phyloP scores from a whole-genome alignment of 1,140 invertebrate genomes.

The Papilio xuthus region DNA sequence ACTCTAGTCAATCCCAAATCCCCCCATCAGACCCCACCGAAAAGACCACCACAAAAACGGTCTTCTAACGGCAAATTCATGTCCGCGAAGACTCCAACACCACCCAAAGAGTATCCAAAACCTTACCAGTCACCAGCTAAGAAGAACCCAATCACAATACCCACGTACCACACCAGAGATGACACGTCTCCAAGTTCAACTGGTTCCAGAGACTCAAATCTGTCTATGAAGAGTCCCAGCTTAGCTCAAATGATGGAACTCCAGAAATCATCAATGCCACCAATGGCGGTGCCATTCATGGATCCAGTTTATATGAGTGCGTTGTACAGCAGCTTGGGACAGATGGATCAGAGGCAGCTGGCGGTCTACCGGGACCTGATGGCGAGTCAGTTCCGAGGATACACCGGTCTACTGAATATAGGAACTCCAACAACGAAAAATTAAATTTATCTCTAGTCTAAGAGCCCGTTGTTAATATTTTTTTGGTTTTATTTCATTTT shows the following conservation, averaged over 20 bases:
- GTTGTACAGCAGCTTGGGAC: slow-evolving; percentile 66
- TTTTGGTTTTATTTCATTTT: too few species aligned
- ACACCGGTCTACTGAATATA: slow-evolving; percentile 60
- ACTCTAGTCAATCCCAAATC: slow-evolving; percentile 80
- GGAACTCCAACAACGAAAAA: slow-evolving; percentile 74
- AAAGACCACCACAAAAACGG: slow-evolving; percentile 65
- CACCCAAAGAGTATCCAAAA: slow-evolving; percentile 61
- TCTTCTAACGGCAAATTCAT: slow-evolving; percentile 76
- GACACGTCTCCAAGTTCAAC: slow-evolving; percentile 58
- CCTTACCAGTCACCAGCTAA: slow-evolving; percentile 49
- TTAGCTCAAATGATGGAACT: slow-evolving; percentile 62
- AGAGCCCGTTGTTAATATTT: background rate
- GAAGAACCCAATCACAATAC: slow-evolving; percentile 60
- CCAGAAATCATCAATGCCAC: slow-evolving; percentile 55
- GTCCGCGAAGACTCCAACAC: slow-evolving; percentile 68
- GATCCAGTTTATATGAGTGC: slow-evolving; percentile 76
- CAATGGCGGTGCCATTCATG: slow-evolving; percentile 50
- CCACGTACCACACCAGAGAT: slow-evolving; percentile 63
- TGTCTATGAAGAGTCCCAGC: slow-evolving; percentile 51
- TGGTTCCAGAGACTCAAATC: slow-evolving; percentile 49
- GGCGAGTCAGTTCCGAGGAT: slow-evolving; percentile 62
- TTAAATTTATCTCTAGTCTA: slow-evolving; percentile 44
- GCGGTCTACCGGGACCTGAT: slow-evolving; percentile 67
- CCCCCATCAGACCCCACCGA: slow-evolving; percentile 61
- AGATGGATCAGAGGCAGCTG: slow-evolving; percentile 65